phyloP scores from a whole-genome alignment of 2,797 vertebrate species.

The Molossus alvarezi region DNA sequence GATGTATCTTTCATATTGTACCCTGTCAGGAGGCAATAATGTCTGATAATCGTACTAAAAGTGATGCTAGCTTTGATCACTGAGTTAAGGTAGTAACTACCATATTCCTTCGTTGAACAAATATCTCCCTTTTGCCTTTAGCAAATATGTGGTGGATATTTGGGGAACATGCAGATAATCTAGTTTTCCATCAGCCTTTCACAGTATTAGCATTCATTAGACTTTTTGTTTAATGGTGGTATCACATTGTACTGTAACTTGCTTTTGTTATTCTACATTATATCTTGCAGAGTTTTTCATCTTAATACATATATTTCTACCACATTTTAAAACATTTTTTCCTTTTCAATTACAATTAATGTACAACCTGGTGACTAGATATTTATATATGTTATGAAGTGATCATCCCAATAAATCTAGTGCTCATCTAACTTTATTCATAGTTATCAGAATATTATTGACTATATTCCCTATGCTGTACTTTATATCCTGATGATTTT shows the following conservation, averaged over 20 bases:
- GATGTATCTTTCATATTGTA: not conserved
- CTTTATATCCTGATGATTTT: too few species aligned
- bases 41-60: not conserved
- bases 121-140: conserved; percentile 1
- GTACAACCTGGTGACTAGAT: too few species aligned
- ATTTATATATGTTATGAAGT: too few species aligned
- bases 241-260: not conserved
- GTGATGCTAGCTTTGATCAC: not conserved
- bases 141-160: not conserved
- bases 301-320: not conserved
- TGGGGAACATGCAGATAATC: not conserved
- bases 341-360: too few species aligned
- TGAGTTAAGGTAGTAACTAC: not conserved
- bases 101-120: not conserved
- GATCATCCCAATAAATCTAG: too few species aligned
- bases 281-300: not conserved
- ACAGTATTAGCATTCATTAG: conserved; percentile 7
- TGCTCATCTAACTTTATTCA: too few species aligned
- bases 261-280: not conserved
- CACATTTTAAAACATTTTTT: not conserved
- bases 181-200: not conserved
- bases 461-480: too few species aligned
- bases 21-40: not conserved
- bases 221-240: not conserved
- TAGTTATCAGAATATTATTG: too few species aligned